Percentiles rank a stretch among this genome's conserved stretches.
Conservation (phyloP, 2,113 vertebrate species). For the Condylura cristata region DNA sequence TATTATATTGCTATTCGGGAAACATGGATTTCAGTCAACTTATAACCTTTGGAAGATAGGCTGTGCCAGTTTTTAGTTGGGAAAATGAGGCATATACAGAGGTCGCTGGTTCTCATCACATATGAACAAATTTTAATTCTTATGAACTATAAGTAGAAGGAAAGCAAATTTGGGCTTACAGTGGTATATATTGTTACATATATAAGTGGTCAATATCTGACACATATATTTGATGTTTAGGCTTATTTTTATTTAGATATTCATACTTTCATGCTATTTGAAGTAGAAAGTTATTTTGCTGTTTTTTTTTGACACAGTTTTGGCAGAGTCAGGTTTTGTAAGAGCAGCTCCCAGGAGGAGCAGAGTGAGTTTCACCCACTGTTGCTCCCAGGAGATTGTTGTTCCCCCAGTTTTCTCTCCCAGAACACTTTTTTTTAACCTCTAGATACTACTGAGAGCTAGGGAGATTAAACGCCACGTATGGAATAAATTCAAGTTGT, state of each 20-base stretch:
- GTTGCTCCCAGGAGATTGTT: not conserved
- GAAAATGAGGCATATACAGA: not conserved
- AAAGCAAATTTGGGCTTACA: not conserved
- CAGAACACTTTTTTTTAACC: not conserved
- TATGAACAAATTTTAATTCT: not conserved
- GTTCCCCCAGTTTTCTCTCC: not conserved
- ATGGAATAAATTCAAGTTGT: not conserved
- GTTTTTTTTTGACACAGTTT: constrained; percentile 46
- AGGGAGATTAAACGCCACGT: not conserved
- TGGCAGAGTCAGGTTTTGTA: not conserved
- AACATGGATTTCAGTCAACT: constrained; percentile 22
- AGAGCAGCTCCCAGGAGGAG: not conserved
- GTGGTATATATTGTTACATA: not conserved
- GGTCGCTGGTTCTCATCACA: not conserved
- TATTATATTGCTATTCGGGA: not conserved
- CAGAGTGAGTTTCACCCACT: not conserved
- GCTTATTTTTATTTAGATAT: not conserved
- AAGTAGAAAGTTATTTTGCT: constrained; percentile 14
- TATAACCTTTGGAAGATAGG: not conserved
- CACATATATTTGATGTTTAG: not conserved
- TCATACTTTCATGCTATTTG: constrained; percentile 18
- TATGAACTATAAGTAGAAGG: not conserved
- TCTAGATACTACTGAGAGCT: not conserved
- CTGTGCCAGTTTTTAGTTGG: not conserved
- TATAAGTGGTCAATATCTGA: not conserved